These are phyloP conservation scores for Brachionus plicatilis DNA, from an alignment of 1,140 invertebrate species.

Conservation along the genomic window DNA sequence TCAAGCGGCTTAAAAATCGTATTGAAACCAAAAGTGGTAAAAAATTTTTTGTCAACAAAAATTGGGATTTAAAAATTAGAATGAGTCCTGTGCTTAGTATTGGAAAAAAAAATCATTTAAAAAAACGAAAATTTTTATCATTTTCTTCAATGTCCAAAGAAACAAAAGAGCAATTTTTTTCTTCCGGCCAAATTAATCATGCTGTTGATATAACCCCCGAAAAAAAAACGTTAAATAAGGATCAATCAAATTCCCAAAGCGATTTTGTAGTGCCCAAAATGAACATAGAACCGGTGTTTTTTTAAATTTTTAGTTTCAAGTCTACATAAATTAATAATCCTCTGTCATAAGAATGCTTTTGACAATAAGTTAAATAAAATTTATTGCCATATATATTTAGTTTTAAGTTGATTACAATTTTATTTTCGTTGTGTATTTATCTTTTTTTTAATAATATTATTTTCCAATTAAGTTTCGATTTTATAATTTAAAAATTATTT, in stretches of 20 bases:
- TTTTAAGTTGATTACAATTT: not conserved
- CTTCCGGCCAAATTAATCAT: not conserved
- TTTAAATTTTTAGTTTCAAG: not conserved
- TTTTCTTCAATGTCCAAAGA: not conserved
- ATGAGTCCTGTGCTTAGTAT: not conserved
- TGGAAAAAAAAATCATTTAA: not conserved
- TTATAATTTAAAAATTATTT: not conserved
- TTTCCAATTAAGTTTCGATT: not conserved
- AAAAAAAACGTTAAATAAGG: not conserved
- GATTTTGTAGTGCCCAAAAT: not conserved
- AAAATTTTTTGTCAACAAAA: not conserved
- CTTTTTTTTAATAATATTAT: not conserved
- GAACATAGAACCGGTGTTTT: not conserved
- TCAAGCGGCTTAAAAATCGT: slow-evolving; percentile 9
- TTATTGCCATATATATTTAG: not conserved
- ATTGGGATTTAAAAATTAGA: not conserved
- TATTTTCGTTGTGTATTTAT: not conserved
- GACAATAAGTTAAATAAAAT: not conserved
- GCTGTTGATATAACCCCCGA: not conserved
- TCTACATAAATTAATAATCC: not conserved
- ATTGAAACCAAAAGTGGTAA: slow-evolving; percentile 15
- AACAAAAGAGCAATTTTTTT: not conserved
- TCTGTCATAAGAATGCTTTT: not conserved
- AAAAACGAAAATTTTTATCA: slow-evolving; percentile 3
- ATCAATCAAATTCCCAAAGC: not conserved